Percentiles rank a stretch among this genome's conserved stretches.
Conservation (phyloP, 2,797 vertebrate species). For the Buceros bicornis region DNA sequence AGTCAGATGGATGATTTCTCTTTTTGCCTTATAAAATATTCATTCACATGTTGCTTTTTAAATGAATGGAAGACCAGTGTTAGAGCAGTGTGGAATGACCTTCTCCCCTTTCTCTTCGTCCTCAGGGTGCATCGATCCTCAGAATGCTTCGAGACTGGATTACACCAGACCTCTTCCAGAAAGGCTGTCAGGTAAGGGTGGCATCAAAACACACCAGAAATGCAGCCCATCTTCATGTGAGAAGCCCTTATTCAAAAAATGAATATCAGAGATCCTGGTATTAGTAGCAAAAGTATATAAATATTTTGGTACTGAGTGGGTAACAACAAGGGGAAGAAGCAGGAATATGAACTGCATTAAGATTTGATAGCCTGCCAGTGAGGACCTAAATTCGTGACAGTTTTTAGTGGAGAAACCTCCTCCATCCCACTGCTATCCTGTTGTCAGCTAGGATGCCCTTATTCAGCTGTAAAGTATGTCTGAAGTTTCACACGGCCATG, state of each 20-base stretch:
- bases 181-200: conserved; percentile 88
- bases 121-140: conserved; percentile 92
- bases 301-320: neutral
- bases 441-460: neutral
- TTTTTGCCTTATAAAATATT: neutral
- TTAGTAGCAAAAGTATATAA: neutral
- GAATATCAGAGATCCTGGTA: neutral
- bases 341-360: neutral
- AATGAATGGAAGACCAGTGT: neutral
- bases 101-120: neutral
- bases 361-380: neutral
- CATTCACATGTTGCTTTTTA: neutral
- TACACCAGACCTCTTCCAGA: conserved; percentile 85
- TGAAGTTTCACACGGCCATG: neutral
- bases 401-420: neutral
- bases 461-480: neutral
- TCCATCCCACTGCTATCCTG: neutral
- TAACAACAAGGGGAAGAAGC: neutral
- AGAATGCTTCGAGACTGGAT: conserved; percentile 95
- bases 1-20: neutral
- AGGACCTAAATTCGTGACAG: neutral
- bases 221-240: neutral
- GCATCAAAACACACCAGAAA: neutral
- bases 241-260: neutral
- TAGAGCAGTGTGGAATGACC: neutral